phyloP scores from a whole-genome alignment of 2,888 invertebrate genomes.

The Tuberolachnus salignus region DNA sequence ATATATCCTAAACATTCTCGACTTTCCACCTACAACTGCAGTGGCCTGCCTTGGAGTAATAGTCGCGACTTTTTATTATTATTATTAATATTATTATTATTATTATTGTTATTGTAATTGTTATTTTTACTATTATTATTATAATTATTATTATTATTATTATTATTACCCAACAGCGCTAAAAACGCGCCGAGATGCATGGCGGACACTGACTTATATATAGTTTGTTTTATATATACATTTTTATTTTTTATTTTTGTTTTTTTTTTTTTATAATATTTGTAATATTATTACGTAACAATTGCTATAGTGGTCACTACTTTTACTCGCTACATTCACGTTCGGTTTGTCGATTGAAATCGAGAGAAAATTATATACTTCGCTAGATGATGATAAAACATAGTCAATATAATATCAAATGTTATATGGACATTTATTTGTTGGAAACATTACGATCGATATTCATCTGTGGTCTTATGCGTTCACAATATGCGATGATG shows the following conservation, averaged over 20 bases:
- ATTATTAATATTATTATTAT: not conserved
- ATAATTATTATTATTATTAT: too few relatives aligned
- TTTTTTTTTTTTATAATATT: not conserved
- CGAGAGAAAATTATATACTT: constrained; percentile 13
- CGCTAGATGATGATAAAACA: constrained; percentile 40
- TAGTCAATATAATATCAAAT: not conserved
- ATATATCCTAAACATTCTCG: too few relatives aligned
- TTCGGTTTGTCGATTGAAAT: too few relatives aligned
- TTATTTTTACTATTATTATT: not conserved
- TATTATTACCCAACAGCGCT: not conserved
- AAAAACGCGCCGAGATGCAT: constrained; percentile 16
- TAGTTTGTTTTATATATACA: too few relatives aligned
- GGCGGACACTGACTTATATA: not conserved
- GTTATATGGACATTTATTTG: too few relatives aligned
- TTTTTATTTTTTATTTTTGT: not conserved
- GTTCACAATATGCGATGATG: constrained; percentile 21
- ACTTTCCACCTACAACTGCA: too few relatives aligned
- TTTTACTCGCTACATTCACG: too few relatives aligned
- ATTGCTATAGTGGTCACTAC: too few relatives aligned
- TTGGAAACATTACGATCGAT: not conserved
- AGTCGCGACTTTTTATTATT: not conserved
- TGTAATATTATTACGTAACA: too few relatives aligned
- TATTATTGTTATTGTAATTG: not conserved
- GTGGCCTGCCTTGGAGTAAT: too few relatives aligned
- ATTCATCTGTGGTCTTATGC: constrained; percentile 39